phyloP scores from a whole-genome alignment of 2,113 vertebrate species.

The Oreochromis spilurus region DNA sequence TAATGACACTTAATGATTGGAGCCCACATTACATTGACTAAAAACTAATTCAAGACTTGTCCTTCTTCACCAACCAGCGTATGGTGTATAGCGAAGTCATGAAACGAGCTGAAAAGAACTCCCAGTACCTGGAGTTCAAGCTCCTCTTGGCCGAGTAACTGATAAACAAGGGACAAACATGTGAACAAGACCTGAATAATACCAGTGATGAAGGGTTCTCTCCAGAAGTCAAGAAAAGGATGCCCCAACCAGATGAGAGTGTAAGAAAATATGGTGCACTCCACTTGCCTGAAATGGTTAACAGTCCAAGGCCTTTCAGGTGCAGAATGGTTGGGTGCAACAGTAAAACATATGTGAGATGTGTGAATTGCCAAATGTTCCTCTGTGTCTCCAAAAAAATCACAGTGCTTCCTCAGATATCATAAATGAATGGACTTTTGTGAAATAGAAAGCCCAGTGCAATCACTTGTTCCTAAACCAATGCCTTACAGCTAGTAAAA shows the following conservation, averaged over 20 bases:
- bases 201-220: not conserved
- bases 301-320: not conserved
- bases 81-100: not conserved
- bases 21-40: not conserved
- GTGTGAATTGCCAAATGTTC: not conserved
- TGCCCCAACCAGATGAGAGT: accelerated
- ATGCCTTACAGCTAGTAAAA: not conserved
- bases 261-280: not conserved
- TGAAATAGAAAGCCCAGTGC: not conserved
- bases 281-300: not conserved
- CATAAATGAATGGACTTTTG: not conserved
- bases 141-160: not conserved
- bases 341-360: not conserved
- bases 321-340: not conserved
- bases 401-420: not conserved
- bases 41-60: not conserved
- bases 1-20: not conserved
- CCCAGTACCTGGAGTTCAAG: not conserved
- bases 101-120: accelerated
- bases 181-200: not conserved
- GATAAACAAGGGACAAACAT: not conserved
- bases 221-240: not conserved
- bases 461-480: not conserved
- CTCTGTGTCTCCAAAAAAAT: not conserved
- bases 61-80: not conserved